Conservation (phyloP, 1,140 invertebrate species). For the Eumeta japonica region DNA sequence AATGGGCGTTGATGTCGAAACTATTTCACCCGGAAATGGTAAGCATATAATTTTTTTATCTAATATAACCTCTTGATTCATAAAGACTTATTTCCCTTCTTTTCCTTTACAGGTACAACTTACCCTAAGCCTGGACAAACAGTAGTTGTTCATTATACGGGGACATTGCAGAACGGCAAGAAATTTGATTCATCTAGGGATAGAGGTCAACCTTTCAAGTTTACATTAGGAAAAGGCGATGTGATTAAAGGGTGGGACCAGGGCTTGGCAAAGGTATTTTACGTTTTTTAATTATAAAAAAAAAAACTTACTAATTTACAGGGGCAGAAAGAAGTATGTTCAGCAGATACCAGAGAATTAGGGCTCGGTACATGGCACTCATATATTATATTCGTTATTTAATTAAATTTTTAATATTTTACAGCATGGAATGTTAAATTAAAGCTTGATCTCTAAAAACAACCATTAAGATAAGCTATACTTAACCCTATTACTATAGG, state of each 20-base stretch:
- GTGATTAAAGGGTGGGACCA: constrained; percentile 97
- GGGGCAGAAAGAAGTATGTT: no score
- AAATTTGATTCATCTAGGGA: constrained; percentile 94
- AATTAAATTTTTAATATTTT: no score
- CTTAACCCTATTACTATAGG: no score
- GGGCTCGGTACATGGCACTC: no score
- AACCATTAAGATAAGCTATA: no score
- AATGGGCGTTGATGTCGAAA: constrained; percentile 79
- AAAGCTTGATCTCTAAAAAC: no score
- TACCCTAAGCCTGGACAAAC: constrained; percentile 91
- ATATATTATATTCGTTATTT: no score
- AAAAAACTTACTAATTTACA: no score
- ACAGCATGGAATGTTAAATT: no score
- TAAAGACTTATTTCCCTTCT: not conserved
- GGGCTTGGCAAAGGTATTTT: constrained; percentile 79
- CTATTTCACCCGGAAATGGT: constrained; percentile 73
- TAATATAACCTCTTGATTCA: not conserved
- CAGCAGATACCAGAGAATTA: no score
- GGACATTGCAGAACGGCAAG: constrained; percentile 79
- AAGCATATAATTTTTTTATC: constrained; percentile 29
- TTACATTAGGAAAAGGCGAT: constrained; percentile 88
- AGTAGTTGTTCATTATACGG: constrained; percentile 91
- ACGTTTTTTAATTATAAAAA: not conserved
- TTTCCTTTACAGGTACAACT: constrained; percentile 68
- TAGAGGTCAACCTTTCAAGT: constrained; percentile 89